These are phyloP conservation scores for Pangasius krempfi DNA, from an alignment of 2,797 vertebrate species.

Conservation along the genomic window DNA sequence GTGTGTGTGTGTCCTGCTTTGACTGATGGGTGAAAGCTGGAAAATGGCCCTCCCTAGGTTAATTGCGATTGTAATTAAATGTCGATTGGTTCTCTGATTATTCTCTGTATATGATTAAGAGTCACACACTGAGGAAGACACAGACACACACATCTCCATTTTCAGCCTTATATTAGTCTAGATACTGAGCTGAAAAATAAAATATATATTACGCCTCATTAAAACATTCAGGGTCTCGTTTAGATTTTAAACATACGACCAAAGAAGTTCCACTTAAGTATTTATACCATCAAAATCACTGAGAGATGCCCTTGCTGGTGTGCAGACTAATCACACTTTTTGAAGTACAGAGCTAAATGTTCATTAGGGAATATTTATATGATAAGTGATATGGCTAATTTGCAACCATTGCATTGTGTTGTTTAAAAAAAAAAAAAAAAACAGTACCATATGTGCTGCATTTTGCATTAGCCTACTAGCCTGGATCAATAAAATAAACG, in stretches of 20 bases:
- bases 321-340: not conserved
- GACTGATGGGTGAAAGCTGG: not conserved
- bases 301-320: not conserved
- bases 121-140: not conserved
- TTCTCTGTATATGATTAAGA: not conserved
- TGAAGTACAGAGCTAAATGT: not conserved
- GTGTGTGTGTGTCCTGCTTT: not conserved
- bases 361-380: constrained; percentile 7
- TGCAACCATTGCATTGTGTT: not conserved
- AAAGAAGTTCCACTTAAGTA: not conserved
- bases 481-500: not conserved
- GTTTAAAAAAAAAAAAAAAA: not conserved
- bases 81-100: constrained; percentile 17
- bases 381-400: not conserved
- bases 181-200: not conserved
- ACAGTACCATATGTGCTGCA: not conserved
- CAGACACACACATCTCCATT: not conserved
- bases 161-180: not conserved
- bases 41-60: constrained; percentile 11
- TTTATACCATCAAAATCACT: not conserved
- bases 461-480: not conserved
- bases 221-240: not conserved
- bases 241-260: not conserved
- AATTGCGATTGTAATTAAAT: constrained; percentile 34
- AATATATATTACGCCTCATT: not conserved